phyloP scores from a whole-genome alignment of 2,888 invertebrate genomes.

The Lypha dubia region DNA sequence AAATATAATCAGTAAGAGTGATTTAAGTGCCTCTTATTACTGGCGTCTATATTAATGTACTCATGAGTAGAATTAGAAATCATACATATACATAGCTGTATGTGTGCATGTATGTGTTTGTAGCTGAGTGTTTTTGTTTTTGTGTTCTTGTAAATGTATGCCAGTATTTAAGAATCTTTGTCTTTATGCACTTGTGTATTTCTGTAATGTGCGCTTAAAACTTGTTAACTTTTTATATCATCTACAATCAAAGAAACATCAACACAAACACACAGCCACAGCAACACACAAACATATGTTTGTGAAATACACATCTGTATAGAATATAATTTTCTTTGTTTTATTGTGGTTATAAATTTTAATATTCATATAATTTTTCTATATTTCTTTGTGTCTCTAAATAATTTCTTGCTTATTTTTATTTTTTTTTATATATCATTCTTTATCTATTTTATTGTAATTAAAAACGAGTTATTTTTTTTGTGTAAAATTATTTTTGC shows the following conservation, averaged over 20 bases:
- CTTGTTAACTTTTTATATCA: slow-evolving; percentile 53
- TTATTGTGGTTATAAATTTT: slow-evolving; percentile 26
- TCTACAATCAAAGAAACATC: neutral
- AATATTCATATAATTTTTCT: neutral
- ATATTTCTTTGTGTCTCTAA: slow-evolving; percentile 11
- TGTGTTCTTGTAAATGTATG: neutral
- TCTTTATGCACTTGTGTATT: slow-evolving; percentile 41
- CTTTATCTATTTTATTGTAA: slow-evolving; percentile 24
- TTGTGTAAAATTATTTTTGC: slow-evolving; percentile 26
- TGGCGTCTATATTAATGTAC: slow-evolving; percentile 20
- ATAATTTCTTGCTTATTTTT: neutral
- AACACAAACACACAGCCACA: no score
- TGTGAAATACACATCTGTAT: neutral
- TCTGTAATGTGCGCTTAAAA: slow-evolving; percentile 54
- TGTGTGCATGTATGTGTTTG: neutral
- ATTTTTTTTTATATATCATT: slow-evolving; percentile 26
- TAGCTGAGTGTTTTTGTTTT: neutral
- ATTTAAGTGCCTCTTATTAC: slow-evolving; percentile 71
- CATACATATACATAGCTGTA: neutral
- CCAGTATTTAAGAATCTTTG: slow-evolving; percentile 17
- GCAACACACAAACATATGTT: neutral
- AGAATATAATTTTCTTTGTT: slow-evolving; percentile 29
- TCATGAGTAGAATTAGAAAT: slow-evolving; percentile 28
- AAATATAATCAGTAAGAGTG: slow-evolving; percentile 70
- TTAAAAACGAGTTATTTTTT: slow-evolving; percentile 10